A percentile compares a stretch with the other conserved stretches of the same genome.
Conservation (phyloP, 2,888 invertebrate species). For the Acrobasis consociella region DNA sequence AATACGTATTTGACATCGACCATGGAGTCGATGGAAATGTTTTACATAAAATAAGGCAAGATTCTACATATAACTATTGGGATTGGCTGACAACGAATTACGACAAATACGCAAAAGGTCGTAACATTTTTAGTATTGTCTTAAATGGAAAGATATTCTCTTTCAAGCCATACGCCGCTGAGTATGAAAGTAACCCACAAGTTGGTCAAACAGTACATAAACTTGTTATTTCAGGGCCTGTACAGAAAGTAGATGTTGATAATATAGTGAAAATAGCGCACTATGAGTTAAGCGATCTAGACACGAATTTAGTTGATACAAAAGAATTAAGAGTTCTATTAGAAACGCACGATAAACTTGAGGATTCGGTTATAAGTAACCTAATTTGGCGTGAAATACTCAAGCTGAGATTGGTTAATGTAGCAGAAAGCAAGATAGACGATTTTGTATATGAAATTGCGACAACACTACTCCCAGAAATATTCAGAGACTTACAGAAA, state of each 20-base stretch:
- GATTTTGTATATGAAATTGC: background rate
- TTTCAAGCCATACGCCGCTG: background rate
- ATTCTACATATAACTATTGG: no score
- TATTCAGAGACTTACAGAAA: background rate
- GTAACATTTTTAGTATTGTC: background rate
- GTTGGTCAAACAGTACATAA: background rate
- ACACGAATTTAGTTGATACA: background rate
- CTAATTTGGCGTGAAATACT: no score
- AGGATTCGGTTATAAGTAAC: background rate
- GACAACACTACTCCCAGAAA: background rate
- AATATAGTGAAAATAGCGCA: constrained; percentile 1
- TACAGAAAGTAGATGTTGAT: constrained; percentile 10
- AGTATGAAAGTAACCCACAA: background rate
- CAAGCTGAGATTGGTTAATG: background rate
- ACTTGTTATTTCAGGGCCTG: background rate
- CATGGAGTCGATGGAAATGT: no score
- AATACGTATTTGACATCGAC: background rate
- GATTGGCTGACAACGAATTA: no score
- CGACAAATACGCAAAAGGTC: no score
- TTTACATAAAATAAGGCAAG: no score
- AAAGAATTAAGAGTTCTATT: constrained; percentile 4
- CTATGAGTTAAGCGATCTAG: background rate
- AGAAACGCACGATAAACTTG: constrained; percentile 4
- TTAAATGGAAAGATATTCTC: background rate
- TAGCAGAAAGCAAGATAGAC: background rate